Base-by-base conservation (phyloP, 1,140 invertebrate genomes). In the Hirudo medicinalis region DNA sequence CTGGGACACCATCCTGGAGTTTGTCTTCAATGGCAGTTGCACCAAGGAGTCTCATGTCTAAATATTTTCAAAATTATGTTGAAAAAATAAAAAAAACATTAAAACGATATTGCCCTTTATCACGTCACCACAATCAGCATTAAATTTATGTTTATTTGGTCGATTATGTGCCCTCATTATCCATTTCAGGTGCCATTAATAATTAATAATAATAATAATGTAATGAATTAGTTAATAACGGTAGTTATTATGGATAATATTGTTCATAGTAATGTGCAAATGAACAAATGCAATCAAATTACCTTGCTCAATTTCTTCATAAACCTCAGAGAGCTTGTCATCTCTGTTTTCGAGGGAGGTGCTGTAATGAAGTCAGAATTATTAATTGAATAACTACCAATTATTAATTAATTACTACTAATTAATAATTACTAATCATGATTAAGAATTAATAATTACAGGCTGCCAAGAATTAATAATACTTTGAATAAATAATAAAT, bases 21-120 rank as follows among this genome's bases (percentile, higher is more conserved):
- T 91, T 86, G 82, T 98, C 94, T 81, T 98, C 95, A 72, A 97
- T 94, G 17, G 92, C 95, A 68, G 80, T 80, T 0, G 79, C 79
- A 70, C 81, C 81, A 75, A 76, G 82, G 22, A 97, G 81, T 11
- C 83, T 85, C 67, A 97, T 80, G 83, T 93, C 89, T 75, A n/a
- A n/a, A n/a, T n/a, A n/a, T n/a, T n/a, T n/a, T n/a, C n/a, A n/a
- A n/a, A n/a, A n/a, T n/a, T n/a, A 36, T 36, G 32, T 36, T 36
- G 32, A 6, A 3, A 36, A 36, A 36, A 36, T 36, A 36, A 36
- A 36, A 36, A 6, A 11, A 72, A 75, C 71, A 70, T 69, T 17
- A 20, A 74, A 70, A 32, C 68, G 53, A 2, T 6, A 27, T 66
- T 74, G 66, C 2, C 69, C 57, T 57, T 69, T 43, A 54, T 74